Evolutionary conservation across 2,797 vertebrate species (phyloP), one percentile per base, ranked within the genome.

Genomic region (Menidia menidia): DNA sequence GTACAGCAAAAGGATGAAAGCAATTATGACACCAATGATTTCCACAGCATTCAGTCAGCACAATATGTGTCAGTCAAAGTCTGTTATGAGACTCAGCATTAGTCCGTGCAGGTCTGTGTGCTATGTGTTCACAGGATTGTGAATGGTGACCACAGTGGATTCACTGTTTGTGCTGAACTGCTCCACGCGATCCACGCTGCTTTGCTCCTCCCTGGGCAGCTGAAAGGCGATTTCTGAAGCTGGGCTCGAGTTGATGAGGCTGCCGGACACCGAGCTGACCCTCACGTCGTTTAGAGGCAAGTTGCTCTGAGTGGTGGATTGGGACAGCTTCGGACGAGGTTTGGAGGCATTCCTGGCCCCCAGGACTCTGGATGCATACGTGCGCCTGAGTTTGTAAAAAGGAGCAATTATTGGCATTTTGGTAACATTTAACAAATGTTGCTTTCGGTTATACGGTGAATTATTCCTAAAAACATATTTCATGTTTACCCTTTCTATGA

Each of bases 311-410:
- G 55, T 60, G 0, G 88, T 86, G 31, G 89, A 85, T 5, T 90
- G 89, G 0, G 92, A 90, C 30, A 52, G 61, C 66, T 92, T 93
- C 0, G 83, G 78, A 4, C 78, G 85, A 43, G 90, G 78, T 84
- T 92, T 95, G 73, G 89, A 87, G 41, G 65, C 81, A 2, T 77
- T 47, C 2, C 65, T 80, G 60, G 63, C 52, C 14, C 88, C 87
- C 7, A 95, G 80, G 68, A 95, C 80, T 75, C 94, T 87, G 6
- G 92, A 87, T 1, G 74, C 82, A 70, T 94, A 94, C 6, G 93
- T 94, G 18, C 74, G 77, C 74, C 94, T 95, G 83, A 25, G 25
- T 25, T 25, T 25, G 43, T 2, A 3, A 60, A 48, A 57, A 50
- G 68, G 15, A 39, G 14, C 35, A 39, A 10, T 39, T 39, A 39